These are phyloP conservation scores for Sycophila texana DNA, from an alignment of 2,888 invertebrate species.

Conservation along the genomic window DNA sequence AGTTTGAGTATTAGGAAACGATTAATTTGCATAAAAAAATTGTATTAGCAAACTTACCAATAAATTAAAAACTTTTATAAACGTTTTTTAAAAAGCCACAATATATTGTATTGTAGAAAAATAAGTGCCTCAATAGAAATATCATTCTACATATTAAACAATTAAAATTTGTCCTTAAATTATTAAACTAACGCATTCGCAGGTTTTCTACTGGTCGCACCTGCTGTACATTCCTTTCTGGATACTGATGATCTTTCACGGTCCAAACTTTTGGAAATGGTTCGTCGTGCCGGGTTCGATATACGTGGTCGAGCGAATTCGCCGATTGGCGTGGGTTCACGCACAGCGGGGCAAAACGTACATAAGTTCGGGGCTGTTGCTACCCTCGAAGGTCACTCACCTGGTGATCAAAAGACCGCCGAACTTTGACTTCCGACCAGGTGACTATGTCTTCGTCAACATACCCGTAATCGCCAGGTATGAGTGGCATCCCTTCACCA, in stretches of 20 bases:
- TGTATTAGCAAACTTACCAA: too few species aligned
- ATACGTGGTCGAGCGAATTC: constrained; percentile 86
- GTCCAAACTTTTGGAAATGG: constrained; percentile 97
- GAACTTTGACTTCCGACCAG: constrained; percentile 92
- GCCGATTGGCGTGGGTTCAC: constrained; percentile 79
- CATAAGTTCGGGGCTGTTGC: constrained; percentile 89
- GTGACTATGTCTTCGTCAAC: constrained; percentile 95
- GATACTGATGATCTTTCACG: constrained; percentile 89
- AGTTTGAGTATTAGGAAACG: too few species aligned
- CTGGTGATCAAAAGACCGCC: constrained; percentile 91
- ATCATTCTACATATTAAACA: too few species aligned
- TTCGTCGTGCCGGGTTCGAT: constrained; percentile 88
- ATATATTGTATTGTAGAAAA: too few species aligned
- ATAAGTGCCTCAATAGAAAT: too few species aligned
- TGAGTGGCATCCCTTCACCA: constrained; percentile 98
- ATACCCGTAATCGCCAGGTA: constrained; percentile 93
- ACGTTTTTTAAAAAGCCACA: too few species aligned
- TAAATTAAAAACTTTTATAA: too few species aligned
- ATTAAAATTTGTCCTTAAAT: too few species aligned
- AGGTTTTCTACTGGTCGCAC: constrained; percentile 97
- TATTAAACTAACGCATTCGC: too few species aligned
- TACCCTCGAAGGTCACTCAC: constrained; percentile 94
- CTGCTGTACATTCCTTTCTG: constrained; percentile 92
- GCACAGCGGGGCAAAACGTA: constrained; percentile 88
- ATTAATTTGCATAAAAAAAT: too few species aligned